These are phyloP conservation scores for Cricetomys ansorgei DNA, from an alignment of 2,113 vertebrate genomes.

Conservation along the genomic window DNA sequence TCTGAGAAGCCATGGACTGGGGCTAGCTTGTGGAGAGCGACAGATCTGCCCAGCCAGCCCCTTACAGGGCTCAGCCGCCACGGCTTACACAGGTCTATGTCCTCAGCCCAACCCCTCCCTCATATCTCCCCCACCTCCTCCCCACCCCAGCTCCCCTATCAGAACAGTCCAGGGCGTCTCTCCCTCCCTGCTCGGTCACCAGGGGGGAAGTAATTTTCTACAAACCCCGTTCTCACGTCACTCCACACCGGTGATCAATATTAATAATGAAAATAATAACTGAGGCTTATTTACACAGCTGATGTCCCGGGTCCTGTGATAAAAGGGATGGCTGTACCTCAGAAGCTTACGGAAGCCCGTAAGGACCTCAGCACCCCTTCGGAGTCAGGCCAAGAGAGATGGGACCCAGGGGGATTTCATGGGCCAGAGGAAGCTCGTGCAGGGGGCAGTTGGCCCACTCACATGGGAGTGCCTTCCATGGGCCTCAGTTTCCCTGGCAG, in stretches of 20 bases:
- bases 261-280: neutral
- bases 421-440: neutral
- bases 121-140: no score
- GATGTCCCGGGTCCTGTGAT: neutral
- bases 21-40: neutral
- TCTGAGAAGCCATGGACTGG: neutral
- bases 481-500: neutral
- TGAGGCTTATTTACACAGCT: neutral
- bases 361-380: rapidly evolving
- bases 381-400: rapidly evolving
- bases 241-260: neutral
- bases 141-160: rapidly evolving
- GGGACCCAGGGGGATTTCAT: neutral
- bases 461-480: rapidly evolving
- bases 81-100: rapidly evolving
- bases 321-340: neutral
- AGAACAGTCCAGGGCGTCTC: neutral
- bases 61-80: neutral
- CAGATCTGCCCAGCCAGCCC: neutral
- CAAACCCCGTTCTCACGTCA: neutral
- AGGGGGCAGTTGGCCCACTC: rapidly evolving
- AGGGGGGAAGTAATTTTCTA: conserved; percentile 3
- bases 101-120: neutral
- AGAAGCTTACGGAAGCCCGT: neutral
- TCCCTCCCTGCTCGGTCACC: neutral